Base-by-base conservation (phyloP, 2,797 vertebrate species). In the Halcyon leucocephala region DNA sequence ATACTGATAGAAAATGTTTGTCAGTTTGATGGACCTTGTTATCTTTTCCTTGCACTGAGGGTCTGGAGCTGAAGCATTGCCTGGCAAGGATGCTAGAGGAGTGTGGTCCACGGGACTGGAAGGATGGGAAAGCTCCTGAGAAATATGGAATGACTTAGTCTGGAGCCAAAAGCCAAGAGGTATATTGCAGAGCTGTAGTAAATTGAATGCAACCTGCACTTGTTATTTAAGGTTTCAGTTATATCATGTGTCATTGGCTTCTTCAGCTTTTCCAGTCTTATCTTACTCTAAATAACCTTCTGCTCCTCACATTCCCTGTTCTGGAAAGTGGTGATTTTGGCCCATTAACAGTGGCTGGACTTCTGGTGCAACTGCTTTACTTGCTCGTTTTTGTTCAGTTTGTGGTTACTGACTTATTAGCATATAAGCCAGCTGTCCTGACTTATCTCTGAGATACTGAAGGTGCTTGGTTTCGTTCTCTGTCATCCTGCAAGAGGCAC, bases 61-160 rank as follows among this genome's bases (percentile, higher is more conserved):
- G 15, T 82, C 51, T 69, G 46, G 55, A 60, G 29, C 39, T 73
- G 66, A 82, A 44, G n/a, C 7, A 5, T 9, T 86, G 28, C n/a
- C 19, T 65, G 29, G n/a, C 57, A 83, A 21, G 22, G 29, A 29
- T 82, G 46, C 2, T 1, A 28, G 41, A 86, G 31, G 35, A 89
- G 14, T 2, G 1, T 31, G 35, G n/a, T 71, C n/a, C 2, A 1
- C 1, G 7, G 21, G 61, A 58, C 39, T 58, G n/a, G 29, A 49
- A 54, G 72, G 29, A n/a, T 54, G 22, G 37, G 35, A 86, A 69
- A 22, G 55, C 39, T 69, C 25, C 37, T 60, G 72, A 70, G n/a
- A 35, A 18, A 35, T 49, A 22, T 33, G 24, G 49, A 33, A 85
- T 73, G 13, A 28, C 21, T 28, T 39, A 58, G n/a, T 26, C n/a